Evolutionary conservation across 2,113 vertebrate species (phyloP), one percentile per base, ranked within the genome.

Genomic region (Clarias magur): DNA sequence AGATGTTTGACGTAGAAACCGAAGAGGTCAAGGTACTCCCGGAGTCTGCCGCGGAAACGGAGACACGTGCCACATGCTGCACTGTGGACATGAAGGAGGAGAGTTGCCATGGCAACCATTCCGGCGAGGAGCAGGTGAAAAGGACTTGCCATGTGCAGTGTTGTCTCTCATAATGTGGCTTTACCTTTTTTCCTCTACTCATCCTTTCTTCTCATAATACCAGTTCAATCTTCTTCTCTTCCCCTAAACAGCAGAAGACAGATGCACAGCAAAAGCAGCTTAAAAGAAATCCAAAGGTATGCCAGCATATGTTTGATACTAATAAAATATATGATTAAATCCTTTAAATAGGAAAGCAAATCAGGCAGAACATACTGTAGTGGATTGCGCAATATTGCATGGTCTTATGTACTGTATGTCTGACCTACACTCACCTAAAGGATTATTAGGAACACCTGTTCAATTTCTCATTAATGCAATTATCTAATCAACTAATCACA

Each of bases 281-380:
- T 90, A 92, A 93, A 93, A 94, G 90, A 91, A 94, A 90, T 90
- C 75, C 89, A 0, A 94, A 93, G 92, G 95, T 95, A 93, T 89
- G 92, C 2, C 5, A 13, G 34, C 17, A 56, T 21, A n/a, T 21
- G 91, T 92, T 42, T 42, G 3, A 85, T 86, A 84, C 25, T 88
- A 78, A 3, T 75, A 62, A 53, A 19, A 75, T 75, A 11, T 34
- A 23, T 87, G n/a, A 48, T 25, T n/a, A 23, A 38, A 25, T 13
- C 30, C 17, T 38, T 62, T 62, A 11, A 81, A 25, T 62, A 73
- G 27, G 5, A 30, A 59, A 30, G 30, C 56, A 60, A 23, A 9
- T 57, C 76, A 57, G 57, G 8, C 30, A 60, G 10, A 80, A n/a
- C 10, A n/a, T 27, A 48, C 48, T 48, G 7, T 48, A 65, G 10